These are phyloP conservation scores for Anodontia alba DNA, from an alignment of 2,888 invertebrate genomes.

Conservation along the genomic window DNA sequence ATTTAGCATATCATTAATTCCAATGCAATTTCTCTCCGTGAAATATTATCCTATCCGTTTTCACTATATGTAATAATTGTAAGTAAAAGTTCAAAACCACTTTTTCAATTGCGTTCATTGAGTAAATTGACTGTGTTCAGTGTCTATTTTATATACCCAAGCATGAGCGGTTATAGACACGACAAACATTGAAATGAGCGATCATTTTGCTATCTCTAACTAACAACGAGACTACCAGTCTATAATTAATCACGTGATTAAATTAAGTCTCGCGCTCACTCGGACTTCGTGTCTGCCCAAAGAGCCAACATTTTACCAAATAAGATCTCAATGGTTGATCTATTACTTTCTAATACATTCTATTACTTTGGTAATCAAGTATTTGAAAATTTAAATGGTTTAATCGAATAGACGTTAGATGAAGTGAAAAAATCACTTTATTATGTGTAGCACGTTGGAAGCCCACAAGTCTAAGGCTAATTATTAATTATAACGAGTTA, in stretches of 20 bases:
- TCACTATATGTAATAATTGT: neutral
- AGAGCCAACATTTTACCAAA: conserved; percentile 20
- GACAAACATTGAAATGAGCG: conserved; percentile 15
- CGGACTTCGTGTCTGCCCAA: conserved; percentile 16
- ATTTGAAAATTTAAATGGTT: neutral
- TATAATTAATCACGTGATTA: conserved; percentile 24
- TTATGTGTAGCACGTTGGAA: neutral
- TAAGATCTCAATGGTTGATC: conserved; percentile 13
- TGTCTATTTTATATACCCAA: conserved; percentile 1
- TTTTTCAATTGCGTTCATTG: neutral
- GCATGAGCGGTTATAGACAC: neutral
- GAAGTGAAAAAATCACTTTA: neutral
- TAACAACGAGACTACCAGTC: conserved; percentile 15
- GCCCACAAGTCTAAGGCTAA: neutral
- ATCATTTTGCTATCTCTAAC: conserved; percentile 13
- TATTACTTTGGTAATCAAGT: conserved; percentile 15
- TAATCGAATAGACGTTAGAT: neutral
- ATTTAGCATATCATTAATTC: no score
- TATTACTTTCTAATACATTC: conserved; percentile 13
- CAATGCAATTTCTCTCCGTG: no score
- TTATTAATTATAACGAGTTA: no score
- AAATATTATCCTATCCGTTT: neutral
- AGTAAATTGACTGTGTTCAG: neutral
- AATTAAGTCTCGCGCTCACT: conserved; percentile 24
- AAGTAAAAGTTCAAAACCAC: neutral